phyloP scores from a whole-genome alignment of 2,888 invertebrate species.

The Mactromeris polynyma region DNA sequence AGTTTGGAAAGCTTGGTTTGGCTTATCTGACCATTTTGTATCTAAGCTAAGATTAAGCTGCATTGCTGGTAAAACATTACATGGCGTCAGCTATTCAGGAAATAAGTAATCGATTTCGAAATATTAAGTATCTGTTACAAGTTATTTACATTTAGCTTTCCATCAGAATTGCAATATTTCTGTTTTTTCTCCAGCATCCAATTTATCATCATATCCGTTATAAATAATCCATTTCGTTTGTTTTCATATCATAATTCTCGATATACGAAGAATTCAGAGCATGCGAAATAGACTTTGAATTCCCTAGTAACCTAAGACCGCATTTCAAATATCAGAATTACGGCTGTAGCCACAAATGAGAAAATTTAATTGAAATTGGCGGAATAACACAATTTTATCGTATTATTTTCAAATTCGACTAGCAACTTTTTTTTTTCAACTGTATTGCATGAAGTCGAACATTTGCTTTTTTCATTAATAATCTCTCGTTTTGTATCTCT shows the following conservation, averaged over 20 bases:
- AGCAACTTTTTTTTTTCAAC: background rate
- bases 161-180: background rate
- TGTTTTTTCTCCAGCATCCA: background rate
- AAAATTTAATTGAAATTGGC: background rate
- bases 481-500: background rate
- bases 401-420: background rate
- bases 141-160: background rate
- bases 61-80: no score
- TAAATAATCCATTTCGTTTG: background rate
- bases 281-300: background rate
- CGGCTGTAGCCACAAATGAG: background rate
- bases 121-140: no score
- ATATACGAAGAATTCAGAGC: background rate
- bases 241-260: background rate
- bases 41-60: no score
- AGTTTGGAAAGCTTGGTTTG: no score
- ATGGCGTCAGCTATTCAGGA: no score
- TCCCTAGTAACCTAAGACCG: background rate
- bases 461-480: constrained; percentile 1
- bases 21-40: no score
- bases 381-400: background rate
- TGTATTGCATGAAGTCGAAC: background rate
- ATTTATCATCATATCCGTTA: background rate
- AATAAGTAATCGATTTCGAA: no score
- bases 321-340: background rate